Evolutionary conservation across 2,113 vertebrate species (phyloP), one percentile per base, ranked within the genome.

Genomic region (Misgurnus mizolepis): DNA sequence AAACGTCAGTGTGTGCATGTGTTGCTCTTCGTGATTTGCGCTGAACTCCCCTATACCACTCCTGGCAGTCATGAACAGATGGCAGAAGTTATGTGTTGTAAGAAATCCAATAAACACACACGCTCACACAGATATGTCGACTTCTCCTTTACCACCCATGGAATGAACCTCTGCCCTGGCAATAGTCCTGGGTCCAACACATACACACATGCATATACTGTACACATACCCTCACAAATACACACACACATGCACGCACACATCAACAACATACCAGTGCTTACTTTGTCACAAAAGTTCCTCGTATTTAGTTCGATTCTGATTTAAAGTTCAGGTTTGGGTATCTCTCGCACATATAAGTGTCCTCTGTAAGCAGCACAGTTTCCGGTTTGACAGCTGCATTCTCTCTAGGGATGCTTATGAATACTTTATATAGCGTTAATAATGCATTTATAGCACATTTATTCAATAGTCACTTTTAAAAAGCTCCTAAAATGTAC

Each of bases 51-150:
- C 34, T 79, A 79, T 81, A 78, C 70, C 78, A 80, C 88, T 86
- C 77, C 84, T 90, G 87, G 87, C 87, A 89, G 86, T 87, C 74
- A 83, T 84, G 86, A 86, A 90, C 90, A 90, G 89, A 90, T 90
- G 90, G 90, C 82, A 86, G 71, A 77, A 78, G 87, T 91, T 90
- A 88, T 86, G 56, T 76, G 78, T 73, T 18, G 85, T 86, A 85
- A 83, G 76, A 86, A 71, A 75, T 78, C 85, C 76, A 81, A 79
- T 75, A 71, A 70, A 85, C 79, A 79, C 70, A 81, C 62, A 82
- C 34, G 17, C 45, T 9, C 45, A 79, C 56, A 50, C 41, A 80
- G 64, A 70, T 81, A 77, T 78, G 72, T 8, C 83, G 8, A 74
- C 65, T 75, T 82, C 39, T 81, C 80, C 80, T 81, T 81, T 81